Percentiles rank a stretch among this genome's conserved stretches.
Conservation (phyloP, 1,140 invertebrate species). For the Rhyacophila brunnea region DNA sequence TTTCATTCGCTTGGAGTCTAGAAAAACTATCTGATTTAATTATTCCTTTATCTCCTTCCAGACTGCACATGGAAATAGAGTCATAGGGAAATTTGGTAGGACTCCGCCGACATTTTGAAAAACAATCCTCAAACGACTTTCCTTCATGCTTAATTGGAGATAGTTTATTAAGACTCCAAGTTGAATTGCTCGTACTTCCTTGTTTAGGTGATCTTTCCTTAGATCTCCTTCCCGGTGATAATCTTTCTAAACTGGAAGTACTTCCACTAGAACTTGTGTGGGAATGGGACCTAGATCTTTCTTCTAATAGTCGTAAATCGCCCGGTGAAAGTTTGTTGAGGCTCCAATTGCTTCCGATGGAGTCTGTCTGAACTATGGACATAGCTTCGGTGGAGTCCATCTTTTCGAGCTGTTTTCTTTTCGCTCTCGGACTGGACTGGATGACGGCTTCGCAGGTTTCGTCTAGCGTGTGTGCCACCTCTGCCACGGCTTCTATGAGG, state of each 20-base stretch:
- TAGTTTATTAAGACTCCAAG: conserved; percentile 52
- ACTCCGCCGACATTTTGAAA: conserved; percentile 48
- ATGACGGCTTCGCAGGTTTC: conserved; percentile 65
- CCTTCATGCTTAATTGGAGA: conserved; percentile 53
- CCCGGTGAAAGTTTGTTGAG: conserved; percentile 53
- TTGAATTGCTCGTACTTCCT: conserved; percentile 53
- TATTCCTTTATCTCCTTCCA: conserved; percentile 53
- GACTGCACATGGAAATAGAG: conserved; percentile 52
- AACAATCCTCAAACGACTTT: conserved; percentile 49
- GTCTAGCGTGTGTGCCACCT: conserved; percentile 65
- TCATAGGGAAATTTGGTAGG: conserved; percentile 52
- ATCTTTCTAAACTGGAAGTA: conserved; percentile 51
- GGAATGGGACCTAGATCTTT: conserved; percentile 52
- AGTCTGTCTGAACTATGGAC: conserved; percentile 51
- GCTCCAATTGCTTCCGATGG: conserved; percentile 54
- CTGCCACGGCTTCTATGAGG: conserved; percentile 64
- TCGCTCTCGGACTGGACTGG: conserved; percentile 57
- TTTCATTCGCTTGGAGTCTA: conserved; percentile 50
- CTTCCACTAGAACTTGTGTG: conserved; percentile 54
- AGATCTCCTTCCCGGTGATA: conserved; percentile 51
- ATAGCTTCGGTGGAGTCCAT: conserved; percentile 51
- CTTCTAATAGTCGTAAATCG: conserved; percentile 56
- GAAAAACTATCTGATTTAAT: conserved; percentile 56
- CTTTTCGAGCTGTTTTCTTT: conserved; percentile 51
- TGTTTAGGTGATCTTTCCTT: conserved; percentile 54